Conservation (phyloP, 2,797 vertebrate species). For the Notoglanidium macrostoma region DNA sequence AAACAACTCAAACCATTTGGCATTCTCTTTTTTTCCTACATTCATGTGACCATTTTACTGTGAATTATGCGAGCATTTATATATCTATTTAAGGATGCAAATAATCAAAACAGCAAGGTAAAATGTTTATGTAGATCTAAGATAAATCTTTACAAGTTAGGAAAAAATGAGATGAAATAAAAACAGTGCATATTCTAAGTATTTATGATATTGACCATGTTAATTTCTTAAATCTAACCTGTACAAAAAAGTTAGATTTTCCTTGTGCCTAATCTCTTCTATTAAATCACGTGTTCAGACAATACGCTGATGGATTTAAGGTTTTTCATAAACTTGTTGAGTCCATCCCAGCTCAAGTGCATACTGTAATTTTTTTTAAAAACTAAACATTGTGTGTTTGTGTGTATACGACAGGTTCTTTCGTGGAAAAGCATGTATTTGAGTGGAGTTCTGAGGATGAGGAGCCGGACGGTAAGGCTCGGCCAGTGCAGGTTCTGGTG, state of each 20-base stretch:
- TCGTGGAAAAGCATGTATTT: slow-evolving; percentile 85
- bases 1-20: neutral
- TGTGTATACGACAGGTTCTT: slow-evolving; percentile 77
- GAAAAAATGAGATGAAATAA: no score
- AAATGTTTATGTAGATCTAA: neutral
- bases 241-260: neutral
- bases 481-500: slow-evolving; percentile 91
- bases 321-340: neutral
- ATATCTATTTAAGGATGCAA: neutral
- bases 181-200: no score
- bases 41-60: neutral
- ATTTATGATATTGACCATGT: neutral
- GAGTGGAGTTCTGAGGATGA: slow-evolving; percentile 98
- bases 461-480: slow-evolving; percentile 86
- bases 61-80: neutral
- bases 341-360: neutral
- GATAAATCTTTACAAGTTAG: neutral
- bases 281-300: neutral
- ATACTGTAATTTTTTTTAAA: neutral
- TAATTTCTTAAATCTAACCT: neutral
- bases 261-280: neutral
- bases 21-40: neutral
- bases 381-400: slow-evolving; percentile 5
- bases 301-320: neutral
- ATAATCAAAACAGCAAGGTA: slow-evolving; percentile 1